Percentiles rank a stretch among this genome's conserved stretches.
Evolutionary conservation across 1,140 invertebrate genomes (phyloP).

Genomic region (Neoseiulus cucumeris): DNA sequence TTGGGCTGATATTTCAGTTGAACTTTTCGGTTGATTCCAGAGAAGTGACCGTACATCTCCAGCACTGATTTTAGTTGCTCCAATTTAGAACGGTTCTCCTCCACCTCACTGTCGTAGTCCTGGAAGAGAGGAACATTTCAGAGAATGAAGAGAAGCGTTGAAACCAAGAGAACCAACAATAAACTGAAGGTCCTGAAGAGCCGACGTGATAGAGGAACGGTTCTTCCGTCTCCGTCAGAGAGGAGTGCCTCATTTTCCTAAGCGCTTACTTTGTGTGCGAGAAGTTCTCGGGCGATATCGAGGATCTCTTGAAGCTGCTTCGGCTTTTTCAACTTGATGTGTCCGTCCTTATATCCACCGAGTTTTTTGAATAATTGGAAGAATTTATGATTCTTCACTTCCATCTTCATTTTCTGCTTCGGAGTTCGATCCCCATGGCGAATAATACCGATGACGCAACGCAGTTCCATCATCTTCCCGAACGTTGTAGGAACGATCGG

Average conservation of each 20-base stretch:
- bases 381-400: conserved; percentile 97
- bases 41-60: conserved; percentile 99
- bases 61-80: conserved; percentile 93
- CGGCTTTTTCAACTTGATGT: conserved; percentile 91
- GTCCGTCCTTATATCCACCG: conserved; percentile 78
- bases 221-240: no score
- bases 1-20: conserved; percentile 98
- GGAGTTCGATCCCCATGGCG: conserved; percentile 94
- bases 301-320: conserved; percentile 68
- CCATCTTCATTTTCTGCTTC: conserved; percentile 99
- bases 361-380: conserved; percentile 98
- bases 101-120: conserved; percentile 69
- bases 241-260: no score
- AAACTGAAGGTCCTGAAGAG: no score
- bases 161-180: conserved; percentile 78
- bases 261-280: conserved; percentile 21
- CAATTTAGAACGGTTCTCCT: conserved; percentile 86
- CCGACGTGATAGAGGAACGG: no score
- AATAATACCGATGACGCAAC: conserved; percentile 95
- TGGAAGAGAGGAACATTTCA: conserved; percentile 40
- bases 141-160: conserved; percentile 41
- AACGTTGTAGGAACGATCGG: conserved; percentile 97
- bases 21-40: conserved; percentile 97
- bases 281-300: conserved; percentile 25
- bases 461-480: conserved; percentile 98